Evolutionary conservation across 2,113 vertebrate species (phyloP), one percentile per base, ranked within the genome.

Genomic region (Progne subis): DNA sequence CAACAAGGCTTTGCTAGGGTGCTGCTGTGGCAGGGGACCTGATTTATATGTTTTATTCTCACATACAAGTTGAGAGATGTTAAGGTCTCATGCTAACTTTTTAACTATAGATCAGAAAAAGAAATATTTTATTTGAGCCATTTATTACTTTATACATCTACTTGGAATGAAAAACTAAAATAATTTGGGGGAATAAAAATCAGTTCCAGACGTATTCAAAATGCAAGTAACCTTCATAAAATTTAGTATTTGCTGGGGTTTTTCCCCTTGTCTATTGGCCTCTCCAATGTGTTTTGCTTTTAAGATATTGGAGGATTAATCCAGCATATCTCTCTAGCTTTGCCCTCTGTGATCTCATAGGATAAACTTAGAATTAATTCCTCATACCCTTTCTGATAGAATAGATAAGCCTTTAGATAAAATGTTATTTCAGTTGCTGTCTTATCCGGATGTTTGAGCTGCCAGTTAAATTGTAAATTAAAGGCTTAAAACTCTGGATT

Each of bases 361-460:
- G 95, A 97, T 96, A 97, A 96, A 96, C 79, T 97, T 95, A 92
- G 96, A 98, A 98, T 98, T 98, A 97, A 98, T 98, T 98, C 97
- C 95, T 94, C 78, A 93, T 94, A 97, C 96, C 95, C 97, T 95
- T 98, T 98, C 97, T 98, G 98, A 98, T 98, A 95, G 86, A 98
- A 95, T 95, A 93, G 98, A 98, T 98, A 98, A 98, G 97, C 96
- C 92, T 92, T 92, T 97, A 97, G 97, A 97, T 97, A 97, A 97
- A 98, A 97, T 97, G 92, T 94, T 97, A 94, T 97, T 97, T 95
- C 97, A 97, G 97, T 97, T 97, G 96, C 94, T 96, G 87, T 95
- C 86, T 97, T 93, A 97, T 95, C 92, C 34, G 18, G 74, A 95
- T 96, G 91, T 96, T 95, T 97, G 93, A 96, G 85, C 85, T 96